Base-by-base conservation (phyloP, 2,113 vertebrate species). In the Myrmecophaga tridactyla region DNA sequence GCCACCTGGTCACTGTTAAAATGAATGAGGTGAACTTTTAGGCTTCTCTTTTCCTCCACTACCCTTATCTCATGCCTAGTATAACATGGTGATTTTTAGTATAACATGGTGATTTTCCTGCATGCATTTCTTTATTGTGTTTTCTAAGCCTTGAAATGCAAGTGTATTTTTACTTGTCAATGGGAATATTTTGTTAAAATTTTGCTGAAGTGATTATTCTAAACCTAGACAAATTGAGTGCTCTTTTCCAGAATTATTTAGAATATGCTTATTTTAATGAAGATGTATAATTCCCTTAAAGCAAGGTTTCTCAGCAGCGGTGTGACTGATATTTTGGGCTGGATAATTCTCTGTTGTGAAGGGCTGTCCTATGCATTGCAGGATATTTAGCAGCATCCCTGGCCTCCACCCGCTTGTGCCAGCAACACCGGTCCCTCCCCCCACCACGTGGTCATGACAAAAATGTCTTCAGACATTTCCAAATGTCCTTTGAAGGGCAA, bases 91-190 rank as follows among this genome's bases (percentile, higher is more conserved):
- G 36, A 18, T 41, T 89, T 13, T 77, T 31, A 51, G 23, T 58
- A n/a, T n/a, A n/a, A n/a, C n/a, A n/a, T n/a, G n/a, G n/a, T n/a
- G n/a, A n/a, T n/a, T n/a, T n/a, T n/a, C n/a, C n/a, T n/a, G n/a
- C n/a, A 56, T 27, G n/a, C 7, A 53, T 81, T 77, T 78, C 43
- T 78, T 14, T 60, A 53, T n/a, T 34, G 46, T 72, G 53, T 31
- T 86, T 76, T 81, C 62, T 62, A 87, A 67, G 11, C 85, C 56
- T 82, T 36, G 25, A 92, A 53, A 43, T 58, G 41, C 34, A 89
- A 56, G 62, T 72, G 1, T 34, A 67, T 94, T 77, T 83, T 83
- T 69, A 78, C 41, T 39, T 90, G 20, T 70, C 56, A 82, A 34
- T 93, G 27, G 27, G 41, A 93, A 62, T 58, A 31, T 69, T 90